A percentile compares a stretch with the other conserved stretches of the same genome.
These are phyloP conservation scores for Noctua janthina DNA, from an alignment of 2,888 invertebrate species.

Conservation along the genomic window DNA sequence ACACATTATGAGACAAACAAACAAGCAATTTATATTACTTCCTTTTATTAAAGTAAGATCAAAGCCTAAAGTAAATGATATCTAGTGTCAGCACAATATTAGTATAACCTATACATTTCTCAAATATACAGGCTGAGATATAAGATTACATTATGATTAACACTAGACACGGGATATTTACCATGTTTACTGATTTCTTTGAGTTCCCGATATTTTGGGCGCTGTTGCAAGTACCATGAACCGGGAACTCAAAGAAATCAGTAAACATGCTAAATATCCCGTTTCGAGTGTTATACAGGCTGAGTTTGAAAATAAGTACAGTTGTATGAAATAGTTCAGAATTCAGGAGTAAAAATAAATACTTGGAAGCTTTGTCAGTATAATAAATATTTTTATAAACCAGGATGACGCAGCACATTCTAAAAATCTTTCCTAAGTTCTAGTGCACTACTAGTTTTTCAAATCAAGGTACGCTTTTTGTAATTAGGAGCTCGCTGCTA, in stretches of 20 bases:
- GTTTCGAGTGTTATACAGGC: not conserved
- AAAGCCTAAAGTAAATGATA: slow-evolving; percentile 18
- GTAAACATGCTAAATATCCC: no score
- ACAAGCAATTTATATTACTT: not conserved
- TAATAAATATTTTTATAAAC: not conserved
- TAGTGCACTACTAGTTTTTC: not conserved
- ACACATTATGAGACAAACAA: not conserved
- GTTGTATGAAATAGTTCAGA: not conserved
- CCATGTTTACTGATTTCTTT: no score
- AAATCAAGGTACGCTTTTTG: not conserved
- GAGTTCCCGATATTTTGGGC: no score
- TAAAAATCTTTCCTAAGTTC: slow-evolving; percentile 1
- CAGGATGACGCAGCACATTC: not conserved
- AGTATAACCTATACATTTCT: slow-evolving; percentile 12
- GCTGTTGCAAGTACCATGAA: no score
- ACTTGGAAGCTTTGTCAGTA: not conserved
- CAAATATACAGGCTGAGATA: slow-evolving; percentile 8
- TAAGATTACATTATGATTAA: no score
- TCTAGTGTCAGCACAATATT: slow-evolving; percentile 14
- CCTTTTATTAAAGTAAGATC: not conserved
- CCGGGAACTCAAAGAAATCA: no score
- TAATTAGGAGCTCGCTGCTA: no score
- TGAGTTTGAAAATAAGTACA: not conserved
- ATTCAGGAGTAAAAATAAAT: not conserved
- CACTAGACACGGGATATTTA: no score